Evolutionary conservation across 1,140 invertebrate species (phyloP), one percentile per base, ranked within the genome.

Genomic region (Drosophila littoralis): DNA sequence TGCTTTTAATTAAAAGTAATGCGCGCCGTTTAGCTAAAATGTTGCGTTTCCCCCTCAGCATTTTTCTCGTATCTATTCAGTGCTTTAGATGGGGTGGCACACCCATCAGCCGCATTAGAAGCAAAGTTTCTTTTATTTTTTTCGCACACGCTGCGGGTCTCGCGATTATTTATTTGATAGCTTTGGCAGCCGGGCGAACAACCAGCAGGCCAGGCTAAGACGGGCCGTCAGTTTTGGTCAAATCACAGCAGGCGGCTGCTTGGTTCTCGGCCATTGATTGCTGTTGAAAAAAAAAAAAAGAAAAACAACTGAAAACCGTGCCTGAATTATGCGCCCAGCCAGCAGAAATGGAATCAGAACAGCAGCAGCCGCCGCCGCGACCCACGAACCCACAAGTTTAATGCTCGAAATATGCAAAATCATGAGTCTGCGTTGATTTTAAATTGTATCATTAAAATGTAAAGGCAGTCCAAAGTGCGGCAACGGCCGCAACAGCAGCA

Each of bases 1-100:
- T 90, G 80, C 58, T 88, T 88, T 89, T 89, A 89, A 89, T 89
- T 89, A 89, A 89, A 89, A 89, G 77, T 89, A 89, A 89, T 89
- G 84, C 77, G 43, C 40, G 72, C 69, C 80, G 78, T 86, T 89
- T 89, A 89, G 83, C 76, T 77, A 73, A 77, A 82, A 88, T 86
- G 79, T 73, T 79, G 71, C 46, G 54, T 38, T 28, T 8, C 40
- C 52, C 58, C 28, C 60, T 33, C 64, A 61, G 46, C 61, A 35
- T 50, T 64, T 35, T 54, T 45, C 58, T 52, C 60, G 36, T 48
- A 45, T 51, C 54, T 54, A 65, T 59, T 22, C 48, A 40, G 15
- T 32, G 9, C 22, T 51, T 61, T 63, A 15, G 32, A 68, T 48
- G 50, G 71, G 52, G 66, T 65, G 72, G 79, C 78, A 73, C 81